Conservation (phyloP, 2,797 vertebrate genomes). For the Antennarius maculatus region DNA sequence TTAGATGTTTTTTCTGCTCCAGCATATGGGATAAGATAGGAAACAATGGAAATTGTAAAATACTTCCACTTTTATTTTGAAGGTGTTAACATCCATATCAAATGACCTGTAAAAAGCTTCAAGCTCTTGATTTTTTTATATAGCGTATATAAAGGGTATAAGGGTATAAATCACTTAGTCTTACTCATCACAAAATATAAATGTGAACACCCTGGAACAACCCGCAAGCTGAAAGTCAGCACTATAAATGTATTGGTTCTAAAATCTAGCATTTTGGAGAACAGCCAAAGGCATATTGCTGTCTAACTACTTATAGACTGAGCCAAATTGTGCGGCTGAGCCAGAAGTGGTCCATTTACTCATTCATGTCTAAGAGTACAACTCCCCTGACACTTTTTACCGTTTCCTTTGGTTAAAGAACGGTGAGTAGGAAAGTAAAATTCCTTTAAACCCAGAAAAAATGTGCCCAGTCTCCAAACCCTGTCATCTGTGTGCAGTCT, state of each 20-base stretch:
- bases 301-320: slow-evolving; percentile 14
- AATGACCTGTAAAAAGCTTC: neutral
- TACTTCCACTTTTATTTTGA: slow-evolving; percentile 24
- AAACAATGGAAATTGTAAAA: slow-evolving; percentile 14
- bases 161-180: no score
- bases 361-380: slow-evolving; percentile 7
- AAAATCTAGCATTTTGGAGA: slow-evolving; percentile 33
- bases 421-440: slow-evolving; percentile 13
- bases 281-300: slow-evolving; percentile 28
- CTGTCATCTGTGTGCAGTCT: slow-evolving; percentile 27
- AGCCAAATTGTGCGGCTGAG: neutral
- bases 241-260: slow-evolving; percentile 37
- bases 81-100: slow-evolving; percentile 19
- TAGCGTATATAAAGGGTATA: no score
- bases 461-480: slow-evolving; percentile 30
- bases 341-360: neutral
- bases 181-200: slow-evolving; percentile 15
- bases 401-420: slow-evolving; percentile 22
- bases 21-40: neutral
- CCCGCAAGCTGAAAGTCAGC: slow-evolving; percentile 41
- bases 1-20: neutral
- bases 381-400: neutral
- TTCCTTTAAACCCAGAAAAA: slow-evolving; percentile 28
- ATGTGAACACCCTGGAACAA: slow-evolving; percentile 23
- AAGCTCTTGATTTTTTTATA: neutral